Evolutionary conservation across 2,888 invertebrate species (phyloP), one percentile per base, ranked within the genome.

Genomic region (Pteria penguin): DNA sequence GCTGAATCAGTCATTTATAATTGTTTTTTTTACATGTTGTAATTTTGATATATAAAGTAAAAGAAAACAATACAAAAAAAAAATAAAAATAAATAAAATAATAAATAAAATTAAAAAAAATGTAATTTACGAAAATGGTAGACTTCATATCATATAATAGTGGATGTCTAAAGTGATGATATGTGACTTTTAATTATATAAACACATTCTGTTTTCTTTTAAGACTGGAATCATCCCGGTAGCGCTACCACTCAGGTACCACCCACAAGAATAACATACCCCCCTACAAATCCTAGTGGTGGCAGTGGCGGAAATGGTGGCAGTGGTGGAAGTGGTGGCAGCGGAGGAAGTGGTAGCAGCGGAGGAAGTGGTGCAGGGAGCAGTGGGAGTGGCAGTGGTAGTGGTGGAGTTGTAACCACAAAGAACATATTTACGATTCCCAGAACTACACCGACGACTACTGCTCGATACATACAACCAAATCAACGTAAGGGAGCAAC

Each of bases 181-280:
- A n/a, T n/a, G n/a, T n/a, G n/a, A n/a, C n/a, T n/a, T n/a, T n/a
- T n/a, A n/a, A n/a, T n/a, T n/a, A n/a, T n/a, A n/a, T n/a, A n/a
- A n/a, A n/a, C n/a, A n/a, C n/a, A n/a, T n/a, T n/a, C n/a, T n/a
- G n/a, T n/a, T n/a, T n/a, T n/a, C n/a, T 61, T 4, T 31, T 2
- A 31, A 68, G 68, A 68, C 22, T 68, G 68, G 68, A 29, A 45
- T 22, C 57, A 58, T 32, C 68, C 68, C 32, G 68, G 68, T 11
- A 31, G 32, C 1, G 68, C 68, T n/a, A 68, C 68, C 2, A 68
- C 68, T n/a, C 68, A 68, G 24, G 32, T 29, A 1, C 68, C 68
- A 1, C 68, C 68, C n/a, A 5, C 45, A 5, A 22, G 29, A 2
- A 61, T 29, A 22, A 67, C n/a, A 14, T 24, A 29, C 27, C 3